phyloP scores from a whole-genome alignment of 2,888 invertebrate genomes.

The Thymelicus acteon region DNA sequence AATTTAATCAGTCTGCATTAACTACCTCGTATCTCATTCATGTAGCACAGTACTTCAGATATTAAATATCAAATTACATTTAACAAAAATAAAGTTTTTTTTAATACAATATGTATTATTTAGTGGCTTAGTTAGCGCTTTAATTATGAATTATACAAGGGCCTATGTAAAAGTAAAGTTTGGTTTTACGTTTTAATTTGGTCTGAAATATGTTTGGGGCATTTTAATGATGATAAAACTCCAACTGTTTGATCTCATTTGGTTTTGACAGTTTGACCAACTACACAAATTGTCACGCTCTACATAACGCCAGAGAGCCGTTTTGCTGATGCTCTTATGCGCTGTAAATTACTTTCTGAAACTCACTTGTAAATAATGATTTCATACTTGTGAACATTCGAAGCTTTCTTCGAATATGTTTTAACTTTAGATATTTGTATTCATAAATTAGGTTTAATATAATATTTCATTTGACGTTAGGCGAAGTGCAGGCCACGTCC shows the following conservation, averaged over 20 bases:
- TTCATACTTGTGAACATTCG: neutral
- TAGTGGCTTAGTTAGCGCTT: no score
- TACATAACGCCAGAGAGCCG: constrained; percentile 10
- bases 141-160: no score
- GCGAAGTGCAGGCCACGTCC: neutral
- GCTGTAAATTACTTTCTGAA: constrained; percentile 1
- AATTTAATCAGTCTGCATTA: no score
- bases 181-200: neutral
- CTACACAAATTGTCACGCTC: constrained; percentile 21
- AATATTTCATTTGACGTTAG: no score
- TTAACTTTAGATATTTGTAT: no score
- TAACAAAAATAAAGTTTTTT: no score
- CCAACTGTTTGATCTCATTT: neutral
- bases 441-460: no score
- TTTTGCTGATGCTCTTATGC: constrained; percentile 5
- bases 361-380: neutral
- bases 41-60: no score
- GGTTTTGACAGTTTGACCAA: constrained; percentile 11
- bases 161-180: neutral
- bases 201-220: neutral
- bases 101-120: no score
- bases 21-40: no score
- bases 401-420: no score
- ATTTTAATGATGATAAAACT: neutral
- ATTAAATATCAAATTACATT: no score